Conservation (phyloP, 2,797 vertebrate genomes). For the Enteromius radiatus region DNA sequence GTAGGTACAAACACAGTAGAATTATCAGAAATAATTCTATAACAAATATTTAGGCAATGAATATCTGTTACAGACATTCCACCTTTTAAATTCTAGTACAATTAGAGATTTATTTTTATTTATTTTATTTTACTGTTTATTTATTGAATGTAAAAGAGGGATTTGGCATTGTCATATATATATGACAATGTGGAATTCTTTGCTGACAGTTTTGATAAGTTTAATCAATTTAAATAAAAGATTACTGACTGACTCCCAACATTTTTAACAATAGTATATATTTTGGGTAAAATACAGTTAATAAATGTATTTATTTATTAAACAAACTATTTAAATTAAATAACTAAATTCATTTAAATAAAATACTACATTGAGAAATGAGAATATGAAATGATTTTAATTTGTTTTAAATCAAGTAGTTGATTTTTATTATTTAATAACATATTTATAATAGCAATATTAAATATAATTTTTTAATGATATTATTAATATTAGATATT, state of each 20-base stretch:
- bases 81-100: not conserved
- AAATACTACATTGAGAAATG: not conserved
- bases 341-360: not conserved
- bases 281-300: not conserved
- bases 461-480: no score
- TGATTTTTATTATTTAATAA: no score
- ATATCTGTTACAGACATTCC: not conserved
- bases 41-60: not conserved
- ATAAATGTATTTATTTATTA: not conserved
- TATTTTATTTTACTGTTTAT: not conserved
- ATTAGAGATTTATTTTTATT: not conserved
- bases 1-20: not conserved
- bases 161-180: not conserved
- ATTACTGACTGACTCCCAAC: not conserved
- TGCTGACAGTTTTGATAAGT: not conserved
- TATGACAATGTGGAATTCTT: not conserved
- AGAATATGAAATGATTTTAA: no score
- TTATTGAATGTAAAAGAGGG: not conserved
- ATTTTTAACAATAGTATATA: not conserved
- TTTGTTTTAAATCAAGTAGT: no score
- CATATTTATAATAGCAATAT: no score
- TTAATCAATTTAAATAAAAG: not conserved
- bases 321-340: not conserved
- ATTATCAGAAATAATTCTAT: not conserved
- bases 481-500: no score